phyloP scores from a whole-genome alignment of 1,140 invertebrate species.

The Protaetia brevitarsis region DNA sequence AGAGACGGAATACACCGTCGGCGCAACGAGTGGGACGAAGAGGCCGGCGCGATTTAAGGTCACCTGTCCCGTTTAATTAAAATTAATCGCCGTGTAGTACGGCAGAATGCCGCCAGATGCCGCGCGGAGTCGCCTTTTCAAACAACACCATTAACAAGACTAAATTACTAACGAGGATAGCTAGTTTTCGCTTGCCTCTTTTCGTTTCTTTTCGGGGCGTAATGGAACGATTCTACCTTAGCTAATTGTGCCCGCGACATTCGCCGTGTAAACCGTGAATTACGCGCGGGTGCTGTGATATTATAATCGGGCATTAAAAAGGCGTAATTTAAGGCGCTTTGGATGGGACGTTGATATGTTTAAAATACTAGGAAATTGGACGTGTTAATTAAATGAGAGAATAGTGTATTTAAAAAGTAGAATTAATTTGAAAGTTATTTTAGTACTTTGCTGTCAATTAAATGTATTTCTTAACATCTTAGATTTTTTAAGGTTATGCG shows the following conservation, averaged over 20 bases:
- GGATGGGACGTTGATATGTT: neutral
- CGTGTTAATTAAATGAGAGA: too few species aligned
- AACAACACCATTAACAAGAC: slow-evolving; percentile 16
- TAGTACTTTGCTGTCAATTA: too few species aligned
- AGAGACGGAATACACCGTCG: neutral
- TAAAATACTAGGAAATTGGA: neutral
- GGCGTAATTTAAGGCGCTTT: neutral
- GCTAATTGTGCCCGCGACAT: slow-evolving; percentile 1
- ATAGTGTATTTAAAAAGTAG: too few species aligned
- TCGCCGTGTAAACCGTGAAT: neutral
- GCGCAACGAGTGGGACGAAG: neutral
- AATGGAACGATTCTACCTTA: slow-evolving; percentile 10
- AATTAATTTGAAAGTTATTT: too few species aligned
- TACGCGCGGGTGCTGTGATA: neutral
- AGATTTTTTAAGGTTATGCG: too few species aligned
- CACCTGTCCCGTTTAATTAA: slow-evolving; percentile 16
- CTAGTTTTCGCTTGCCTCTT: neutral
- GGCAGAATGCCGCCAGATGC: neutral
- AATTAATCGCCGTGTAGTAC: slow-evolving; percentile 14
- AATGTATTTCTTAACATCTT: too few species aligned
- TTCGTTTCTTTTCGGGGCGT: neutral
- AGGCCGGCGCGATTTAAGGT: slow-evolving; percentile 1
- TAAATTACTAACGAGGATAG: slow-evolving; percentile 4
- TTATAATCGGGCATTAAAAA: neutral
- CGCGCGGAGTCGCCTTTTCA: slow-evolving; percentile 10